Conservation (phyloP, 2,113 vertebrate genomes). For the Nothobranchius furzeri region DNA sequence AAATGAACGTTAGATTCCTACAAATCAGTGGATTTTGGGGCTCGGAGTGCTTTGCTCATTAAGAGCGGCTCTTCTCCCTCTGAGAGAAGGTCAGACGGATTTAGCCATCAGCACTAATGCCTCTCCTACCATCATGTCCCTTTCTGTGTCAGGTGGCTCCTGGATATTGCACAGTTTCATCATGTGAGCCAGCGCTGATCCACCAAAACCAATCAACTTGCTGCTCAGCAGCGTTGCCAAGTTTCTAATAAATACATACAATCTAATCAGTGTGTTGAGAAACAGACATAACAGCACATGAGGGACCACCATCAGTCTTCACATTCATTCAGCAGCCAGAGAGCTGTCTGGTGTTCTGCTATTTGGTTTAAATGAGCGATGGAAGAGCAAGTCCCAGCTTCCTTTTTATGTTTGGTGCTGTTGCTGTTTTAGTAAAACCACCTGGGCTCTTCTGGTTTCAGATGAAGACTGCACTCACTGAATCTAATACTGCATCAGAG, state of each 20-base stretch:
- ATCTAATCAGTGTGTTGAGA: slow-evolving; percentile 10
- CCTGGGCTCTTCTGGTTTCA: slow-evolving; percentile 1
- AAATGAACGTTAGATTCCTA: neutral
- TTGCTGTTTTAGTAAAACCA: neutral
- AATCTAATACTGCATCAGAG: neutral
- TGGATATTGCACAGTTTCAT: slow-evolving; percentile 60
- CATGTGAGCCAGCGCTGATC: slow-evolving; percentile 17
- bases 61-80: neutral
- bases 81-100: slow-evolving; percentile 20
- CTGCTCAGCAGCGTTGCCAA: neutral
- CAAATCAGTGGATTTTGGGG: neutral
- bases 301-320: neutral
- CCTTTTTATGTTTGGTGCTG: neutral
- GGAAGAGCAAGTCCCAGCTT: neutral
- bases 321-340: neutral
- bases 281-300: neutral
- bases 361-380: neutral
- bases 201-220: neutral
- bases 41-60: neutral
- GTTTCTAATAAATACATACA: slow-evolving; percentile 17
- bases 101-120: slow-evolving; percentile 36
- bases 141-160: slow-evolving; percentile 33
- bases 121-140: slow-evolving; percentile 24
- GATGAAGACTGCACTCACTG: neutral
- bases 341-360: neutral